Conservation (phyloP, 2,888 invertebrate genomes). For the Apoderus coryli region DNA sequence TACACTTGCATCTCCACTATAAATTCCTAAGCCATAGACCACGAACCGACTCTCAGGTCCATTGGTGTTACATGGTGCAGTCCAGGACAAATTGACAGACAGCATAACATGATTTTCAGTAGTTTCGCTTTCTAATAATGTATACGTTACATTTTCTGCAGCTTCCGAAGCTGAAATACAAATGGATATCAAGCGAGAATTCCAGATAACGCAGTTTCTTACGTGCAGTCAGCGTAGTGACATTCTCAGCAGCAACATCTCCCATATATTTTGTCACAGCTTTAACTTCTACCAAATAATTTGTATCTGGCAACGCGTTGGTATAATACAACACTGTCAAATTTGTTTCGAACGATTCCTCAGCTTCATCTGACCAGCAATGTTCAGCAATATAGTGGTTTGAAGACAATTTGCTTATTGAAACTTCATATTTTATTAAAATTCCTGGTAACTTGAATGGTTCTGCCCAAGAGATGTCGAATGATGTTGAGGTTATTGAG, state of each 20-base stretch:
- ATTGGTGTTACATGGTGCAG: conserved; percentile 21
- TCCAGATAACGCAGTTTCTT: too few species aligned
- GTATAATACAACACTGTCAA: conserved; percentile 1
- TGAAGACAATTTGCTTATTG: not conserved
- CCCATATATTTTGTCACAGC: too few species aligned
- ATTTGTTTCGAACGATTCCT: not conserved
- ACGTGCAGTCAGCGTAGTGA: too few species aligned
- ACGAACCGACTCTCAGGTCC: conserved; percentile 18
- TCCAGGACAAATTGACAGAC: conserved; percentile 16
- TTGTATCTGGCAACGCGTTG: too few species aligned
- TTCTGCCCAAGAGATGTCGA: conserved; percentile 1
- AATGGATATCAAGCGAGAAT: too few species aligned
- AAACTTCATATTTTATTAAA: conserved; percentile 4
- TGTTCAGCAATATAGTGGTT: conserved; percentile 7
- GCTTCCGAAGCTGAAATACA: conserved; percentile 16
- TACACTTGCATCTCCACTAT: conserved; percentile 5
- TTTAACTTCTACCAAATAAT: too few species aligned
- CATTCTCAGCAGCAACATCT: too few species aligned
- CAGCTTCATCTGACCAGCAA: conserved; percentile 2
- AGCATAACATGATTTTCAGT: conserved; percentile 11
- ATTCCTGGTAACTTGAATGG: not conserved
- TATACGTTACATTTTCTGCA: conserved; percentile 13
- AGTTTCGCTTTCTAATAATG: conserved; percentile 1
- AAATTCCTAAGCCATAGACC: conserved; percentile 11
- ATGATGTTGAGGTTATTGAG: too few species aligned